A percentile compares a stretch with the other conserved stretches of the same genome.
phyloP scores from a whole-genome alignment of 2,888 invertebrate genomes.

The Torymus auratus region DNA sequence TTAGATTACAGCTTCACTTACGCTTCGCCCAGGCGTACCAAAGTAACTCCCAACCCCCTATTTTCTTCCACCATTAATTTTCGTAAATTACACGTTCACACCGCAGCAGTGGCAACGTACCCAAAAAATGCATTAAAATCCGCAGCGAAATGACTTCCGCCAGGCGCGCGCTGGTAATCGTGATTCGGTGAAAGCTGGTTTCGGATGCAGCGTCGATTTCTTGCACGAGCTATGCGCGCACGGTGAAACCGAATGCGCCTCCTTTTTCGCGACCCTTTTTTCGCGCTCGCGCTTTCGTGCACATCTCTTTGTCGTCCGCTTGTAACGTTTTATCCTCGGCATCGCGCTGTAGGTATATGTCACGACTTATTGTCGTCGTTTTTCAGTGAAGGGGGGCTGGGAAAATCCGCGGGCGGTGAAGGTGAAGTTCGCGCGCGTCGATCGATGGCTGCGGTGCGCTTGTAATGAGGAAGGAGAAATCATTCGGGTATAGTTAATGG shows the following conservation, averaged over 20 bases:
- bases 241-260: slow-evolving; percentile 39
- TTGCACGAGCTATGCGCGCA: slow-evolving; percentile 1
- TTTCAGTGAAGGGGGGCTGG: background rate
- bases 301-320: slow-evolving; percentile 25
- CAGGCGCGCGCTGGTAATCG: slow-evolving; percentile 45
- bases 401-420: slow-evolving; percentile 16
- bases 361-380: slow-evolving; percentile 37
- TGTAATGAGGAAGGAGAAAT: slow-evolving; percentile 30
- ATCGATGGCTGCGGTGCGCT: background rate
- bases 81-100: slow-evolving; percentile 16
- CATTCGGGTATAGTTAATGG: background rate
- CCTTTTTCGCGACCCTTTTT: background rate
- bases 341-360: background rate
- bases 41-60: background rate
- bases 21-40: background rate
- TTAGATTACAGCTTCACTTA: too few species aligned
- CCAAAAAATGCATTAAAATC: slow-evolving; percentile 30
- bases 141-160: slow-evolving; percentile 56
- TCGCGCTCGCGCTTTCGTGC: background rate
- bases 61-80: background rate
- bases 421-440: slow-evolving; percentile 42
- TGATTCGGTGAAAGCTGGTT: slow-evolving; percentile 58
- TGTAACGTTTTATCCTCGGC: background rate
- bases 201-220: slow-evolving; percentile 56
- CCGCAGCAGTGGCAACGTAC: background rate